These are phyloP conservation scores for Notiomystis cincta DNA, from an alignment of 2,113 vertebrate species.

Conservation along the genomic window DNA sequence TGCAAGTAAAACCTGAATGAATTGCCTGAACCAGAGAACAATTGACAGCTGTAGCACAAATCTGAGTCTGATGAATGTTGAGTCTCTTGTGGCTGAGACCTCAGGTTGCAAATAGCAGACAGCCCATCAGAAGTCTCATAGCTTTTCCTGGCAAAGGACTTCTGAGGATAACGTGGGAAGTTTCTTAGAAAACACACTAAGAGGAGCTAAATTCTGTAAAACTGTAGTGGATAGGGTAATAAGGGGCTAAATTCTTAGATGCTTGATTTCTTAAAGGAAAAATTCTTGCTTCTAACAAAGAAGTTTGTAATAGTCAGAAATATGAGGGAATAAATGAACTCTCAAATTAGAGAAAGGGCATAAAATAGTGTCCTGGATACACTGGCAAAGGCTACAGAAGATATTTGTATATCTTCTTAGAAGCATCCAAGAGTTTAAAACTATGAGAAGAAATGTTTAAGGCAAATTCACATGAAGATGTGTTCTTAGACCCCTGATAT, in stretches of 20 bases:
- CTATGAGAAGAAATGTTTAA: neutral
- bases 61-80: accelerated
- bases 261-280: neutral
- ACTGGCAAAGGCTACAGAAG: neutral
- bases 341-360: neutral
- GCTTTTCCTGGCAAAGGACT: neutral
- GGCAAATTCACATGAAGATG: neutral
- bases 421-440: neutral
- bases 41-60: neutral
- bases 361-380: neutral
- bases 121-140: neutral
- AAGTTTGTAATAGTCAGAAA: neutral
- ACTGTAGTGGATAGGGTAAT: neutral
- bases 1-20: neutral
- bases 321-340: neutral
- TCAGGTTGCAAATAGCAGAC: neutral
- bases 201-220: neutral
- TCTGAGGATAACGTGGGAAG: neutral
- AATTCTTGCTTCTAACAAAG: neutral
- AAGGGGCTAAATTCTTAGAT: neutral
- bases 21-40: neutral
- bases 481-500: neutral
- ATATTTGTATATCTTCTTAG: neutral
- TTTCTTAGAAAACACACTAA: neutral
- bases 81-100: neutral